A percentile compares a stretch with the other conserved stretches of the same genome.
phyloP scores from a whole-genome alignment of 2,888 invertebrate genomes.

The Endotricha flammealis region DNA sequence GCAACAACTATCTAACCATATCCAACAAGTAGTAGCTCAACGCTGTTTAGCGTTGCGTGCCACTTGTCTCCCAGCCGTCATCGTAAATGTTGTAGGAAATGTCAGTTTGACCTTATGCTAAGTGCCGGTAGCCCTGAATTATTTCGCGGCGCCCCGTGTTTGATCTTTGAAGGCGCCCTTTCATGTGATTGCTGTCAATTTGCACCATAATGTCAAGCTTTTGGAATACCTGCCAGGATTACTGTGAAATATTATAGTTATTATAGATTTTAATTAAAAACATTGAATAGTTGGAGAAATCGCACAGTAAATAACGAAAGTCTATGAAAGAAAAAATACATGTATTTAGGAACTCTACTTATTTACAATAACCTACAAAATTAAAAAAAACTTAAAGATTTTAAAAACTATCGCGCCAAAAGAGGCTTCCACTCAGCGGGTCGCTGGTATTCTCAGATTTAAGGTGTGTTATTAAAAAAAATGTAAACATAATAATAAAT shows the following conservation, averaged over 20 bases:
- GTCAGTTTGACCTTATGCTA: constrained; percentile 76
- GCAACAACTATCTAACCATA: constrained; percentile 20
- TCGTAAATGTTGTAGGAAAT: constrained; percentile 67
- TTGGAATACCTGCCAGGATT: neutral
- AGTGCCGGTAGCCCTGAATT: constrained; percentile 56
- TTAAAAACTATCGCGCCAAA: too few species aligned
- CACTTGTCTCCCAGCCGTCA: constrained; percentile 39
- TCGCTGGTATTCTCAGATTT: too few species aligned
- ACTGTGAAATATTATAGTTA: neutral
- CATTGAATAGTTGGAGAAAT: too few species aligned
- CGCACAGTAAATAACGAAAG: too few species aligned
- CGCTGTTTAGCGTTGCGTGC: constrained; percentile 53
- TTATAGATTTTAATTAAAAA: too few species aligned
- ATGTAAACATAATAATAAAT: too few species aligned
- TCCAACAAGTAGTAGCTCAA: constrained; percentile 20
- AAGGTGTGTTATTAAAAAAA: too few species aligned
- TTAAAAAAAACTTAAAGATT: too few species aligned
- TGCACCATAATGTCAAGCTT: constrained; percentile 33
- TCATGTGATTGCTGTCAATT: constrained; percentile 61
- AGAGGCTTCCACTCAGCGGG: too few species aligned
- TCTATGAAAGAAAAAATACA: too few species aligned
- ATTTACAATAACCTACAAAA: too few species aligned
- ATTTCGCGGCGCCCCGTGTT: constrained; percentile 50
- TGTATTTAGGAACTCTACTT: too few species aligned
- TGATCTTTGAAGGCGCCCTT: constrained; percentile 68